Conservation (phyloP, 2,797 vertebrate species). For the Anas bahamensis region DNA sequence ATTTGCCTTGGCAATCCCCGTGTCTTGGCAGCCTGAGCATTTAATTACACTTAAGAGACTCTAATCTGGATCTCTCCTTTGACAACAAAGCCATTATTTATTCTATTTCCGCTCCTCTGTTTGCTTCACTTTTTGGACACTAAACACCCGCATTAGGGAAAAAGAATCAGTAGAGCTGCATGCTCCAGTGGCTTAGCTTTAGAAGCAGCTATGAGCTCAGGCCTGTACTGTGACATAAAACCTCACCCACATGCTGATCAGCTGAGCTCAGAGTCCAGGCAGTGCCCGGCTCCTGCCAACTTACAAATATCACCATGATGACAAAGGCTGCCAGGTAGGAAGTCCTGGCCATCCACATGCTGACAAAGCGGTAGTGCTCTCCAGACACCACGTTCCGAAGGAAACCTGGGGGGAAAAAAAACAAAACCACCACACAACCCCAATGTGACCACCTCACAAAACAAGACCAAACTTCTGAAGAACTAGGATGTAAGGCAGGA, state of each 20-base stretch:
- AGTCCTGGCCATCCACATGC: constrained; percentile 99
- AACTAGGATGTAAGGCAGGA: neutral
- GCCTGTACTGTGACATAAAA: neutral
- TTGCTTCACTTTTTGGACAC: neutral
- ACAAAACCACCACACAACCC: neutral
- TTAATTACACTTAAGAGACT: neutral
- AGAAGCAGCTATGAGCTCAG: neutral
- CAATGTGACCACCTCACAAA: neutral
- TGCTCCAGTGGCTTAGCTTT: neutral
- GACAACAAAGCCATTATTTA: neutral
- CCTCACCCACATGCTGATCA: fast-evolving
- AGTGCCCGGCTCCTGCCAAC: constrained; percentile 43
- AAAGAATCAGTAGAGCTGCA: neutral
- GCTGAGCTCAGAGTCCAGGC: neutral
- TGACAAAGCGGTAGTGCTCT: constrained; percentile 97
- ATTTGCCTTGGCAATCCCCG: neutral
- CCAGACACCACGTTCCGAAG: constrained; percentile 96
- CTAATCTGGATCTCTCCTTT: neutral
- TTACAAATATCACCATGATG: constrained; percentile 99
- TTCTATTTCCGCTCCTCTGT: neutral
- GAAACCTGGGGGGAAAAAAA: constrained; percentile 83
- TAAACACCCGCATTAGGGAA: neutral
- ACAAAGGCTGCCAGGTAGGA: constrained; percentile 96
- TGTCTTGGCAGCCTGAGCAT: neutral
- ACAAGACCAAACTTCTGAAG: neutral